Evolutionary conservation across 2,113 vertebrate genomes (phyloP).

Genomic region (Pangasianodon gigas): DNA sequence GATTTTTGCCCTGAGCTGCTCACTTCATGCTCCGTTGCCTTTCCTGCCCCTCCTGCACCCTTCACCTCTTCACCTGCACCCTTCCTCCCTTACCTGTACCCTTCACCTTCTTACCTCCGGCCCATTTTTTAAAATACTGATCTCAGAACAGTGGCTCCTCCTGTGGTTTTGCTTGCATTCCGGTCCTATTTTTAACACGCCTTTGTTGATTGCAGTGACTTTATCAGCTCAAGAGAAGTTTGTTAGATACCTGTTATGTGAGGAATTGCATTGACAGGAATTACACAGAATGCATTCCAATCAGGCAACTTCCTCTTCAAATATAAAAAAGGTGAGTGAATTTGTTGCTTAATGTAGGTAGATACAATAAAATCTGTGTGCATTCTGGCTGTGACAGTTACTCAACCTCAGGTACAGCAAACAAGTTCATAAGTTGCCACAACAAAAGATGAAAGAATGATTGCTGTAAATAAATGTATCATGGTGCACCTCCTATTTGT

Average conservation of each 20-base stretch:
- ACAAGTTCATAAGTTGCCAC: background rate
- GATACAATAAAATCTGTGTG: background rate
- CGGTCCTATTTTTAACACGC: background rate
- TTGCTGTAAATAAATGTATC: background rate
- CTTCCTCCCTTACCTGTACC: conserved; percentile 18
- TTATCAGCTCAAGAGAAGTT: background rate
- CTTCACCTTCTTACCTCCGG: conserved; percentile 32
- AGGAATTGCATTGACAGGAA: background rate
- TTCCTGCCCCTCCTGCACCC: conserved; percentile 58
- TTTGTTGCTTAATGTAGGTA: background rate
- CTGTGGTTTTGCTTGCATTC: conserved; percentile 5
- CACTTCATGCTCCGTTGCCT: conserved; percentile 77
- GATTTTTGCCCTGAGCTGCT: conserved; percentile 72
- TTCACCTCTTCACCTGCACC: conserved; percentile 58
- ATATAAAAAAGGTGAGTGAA: background rate
- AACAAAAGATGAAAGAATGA: background rate
- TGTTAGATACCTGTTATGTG: background rate
- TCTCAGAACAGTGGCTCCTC: conserved; percentile 13
- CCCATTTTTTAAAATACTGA: conserved; percentile 20
- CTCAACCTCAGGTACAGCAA: background rate
- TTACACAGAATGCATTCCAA: background rate
- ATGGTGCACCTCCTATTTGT: background rate
- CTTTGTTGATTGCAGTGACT: background rate
- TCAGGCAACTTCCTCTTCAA: background rate
- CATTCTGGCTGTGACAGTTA: background rate